These are phyloP conservation scores for Cairina moschata DNA, from an alignment of 2,113 vertebrate genomes.

Conservation along the genomic window DNA sequence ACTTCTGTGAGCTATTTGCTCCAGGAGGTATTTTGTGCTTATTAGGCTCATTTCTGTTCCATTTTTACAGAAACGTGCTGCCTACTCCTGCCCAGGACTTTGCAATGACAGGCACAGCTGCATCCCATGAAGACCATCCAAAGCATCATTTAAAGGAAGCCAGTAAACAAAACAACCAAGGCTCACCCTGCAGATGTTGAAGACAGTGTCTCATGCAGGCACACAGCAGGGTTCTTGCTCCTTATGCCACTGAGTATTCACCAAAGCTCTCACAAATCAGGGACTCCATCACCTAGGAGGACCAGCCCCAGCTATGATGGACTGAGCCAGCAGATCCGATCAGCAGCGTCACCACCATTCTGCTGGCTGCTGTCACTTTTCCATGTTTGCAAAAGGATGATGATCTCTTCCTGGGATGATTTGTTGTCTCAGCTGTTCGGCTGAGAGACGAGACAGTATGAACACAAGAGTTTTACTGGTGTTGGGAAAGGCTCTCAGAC, in stretches of 20 bases:
- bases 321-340: background rate
- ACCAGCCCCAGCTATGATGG: background rate
- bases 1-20: conserved; percentile 37
- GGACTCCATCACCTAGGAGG: background rate
- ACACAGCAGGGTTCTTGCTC: background rate
- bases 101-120: conserved; percentile 8
- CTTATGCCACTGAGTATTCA: background rate
- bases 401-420: background rate
- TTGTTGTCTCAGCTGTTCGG: background rate
- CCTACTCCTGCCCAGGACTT: background rate
- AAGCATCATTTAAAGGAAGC: conserved; percentile 10
- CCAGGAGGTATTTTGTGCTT: conserved; percentile 29
- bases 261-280: background rate
- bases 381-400: background rate
- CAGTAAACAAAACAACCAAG: background rate
- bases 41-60: conserved; percentile 38
- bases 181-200: background rate
- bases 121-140: conserved; percentile 15
- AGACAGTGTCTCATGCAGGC: background rate
- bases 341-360: background rate
- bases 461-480: background rate
- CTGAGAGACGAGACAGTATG: background rate
- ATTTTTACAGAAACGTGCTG: conserved; percentile 14
- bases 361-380: background rate
- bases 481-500: background rate